phyloP scores from a whole-genome alignment of 92 coral and sea anemone species.

The Micromussa lordhowensis region DNA sequence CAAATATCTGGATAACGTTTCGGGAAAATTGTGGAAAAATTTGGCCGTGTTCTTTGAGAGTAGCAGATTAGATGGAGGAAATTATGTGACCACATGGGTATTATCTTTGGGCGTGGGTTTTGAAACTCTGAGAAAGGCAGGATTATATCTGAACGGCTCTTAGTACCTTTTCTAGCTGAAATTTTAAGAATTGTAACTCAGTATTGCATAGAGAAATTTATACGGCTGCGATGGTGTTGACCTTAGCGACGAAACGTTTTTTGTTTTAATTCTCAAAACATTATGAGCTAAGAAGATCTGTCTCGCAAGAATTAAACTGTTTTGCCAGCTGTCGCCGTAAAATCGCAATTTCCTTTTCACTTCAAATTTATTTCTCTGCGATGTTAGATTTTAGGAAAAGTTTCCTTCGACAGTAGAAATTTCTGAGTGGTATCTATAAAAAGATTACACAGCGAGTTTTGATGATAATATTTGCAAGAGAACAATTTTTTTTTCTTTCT shows the following conservation, averaged over 20 bases:
- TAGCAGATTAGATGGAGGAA: background rate
- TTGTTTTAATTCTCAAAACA: constrained; percentile 49
- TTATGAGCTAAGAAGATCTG: constrained; percentile 41
- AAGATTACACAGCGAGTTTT: background rate
- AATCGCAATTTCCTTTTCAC: constrained; percentile 60
- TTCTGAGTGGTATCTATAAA: background rate
- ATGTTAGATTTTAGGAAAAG: background rate
- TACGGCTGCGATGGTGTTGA: background rate
- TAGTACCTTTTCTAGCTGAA: background rate
- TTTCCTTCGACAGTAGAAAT: background rate
- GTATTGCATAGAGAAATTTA: background rate
- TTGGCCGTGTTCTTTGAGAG: background rate
- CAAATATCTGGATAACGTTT: background rate
- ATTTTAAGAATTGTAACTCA: background rate
- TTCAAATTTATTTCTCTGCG: background rate
- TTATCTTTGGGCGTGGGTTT: constrained; percentile 27
- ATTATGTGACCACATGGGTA: background rate
- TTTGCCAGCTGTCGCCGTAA: constrained; percentile 65
- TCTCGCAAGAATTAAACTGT: constrained; percentile 51
- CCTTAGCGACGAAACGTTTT: constrained; percentile 18
- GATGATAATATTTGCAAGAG: background rate
- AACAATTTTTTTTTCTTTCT: constrained; percentile 8
- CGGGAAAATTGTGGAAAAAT: background rate
- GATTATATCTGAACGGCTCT: background rate
- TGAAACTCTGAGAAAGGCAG: background rate